Base-by-base conservation (phyloP, 2,113 vertebrate genomes). In the Callipepla californica region DNA sequence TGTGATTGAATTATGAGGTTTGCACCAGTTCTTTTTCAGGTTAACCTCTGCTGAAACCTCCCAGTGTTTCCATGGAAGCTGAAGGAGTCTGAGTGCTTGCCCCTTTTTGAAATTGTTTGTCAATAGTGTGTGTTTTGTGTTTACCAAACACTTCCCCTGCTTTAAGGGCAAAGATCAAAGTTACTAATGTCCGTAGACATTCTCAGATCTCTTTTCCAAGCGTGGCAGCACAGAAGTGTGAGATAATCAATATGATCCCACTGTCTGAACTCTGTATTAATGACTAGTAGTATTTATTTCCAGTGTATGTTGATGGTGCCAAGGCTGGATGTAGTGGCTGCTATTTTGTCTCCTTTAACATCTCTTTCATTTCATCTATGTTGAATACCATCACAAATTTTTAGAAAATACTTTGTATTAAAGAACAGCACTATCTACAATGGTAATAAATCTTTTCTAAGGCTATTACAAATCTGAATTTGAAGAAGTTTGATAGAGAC, bases 111-210 rank as follows among this genome's bases (percentile, higher is more conserved):
- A 57, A 44, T 1, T 79, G 23, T 38, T 44, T 72, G 21, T 36
- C 22, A 79, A 6, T 25, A 42, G 18, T 17, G 11, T 1, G 2
- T 3, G 5, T 42, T 50, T 42, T 25, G 1, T 1, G 0, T 25
- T 38, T 25, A 13, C 50, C 40, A 5, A 34, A 59, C 55, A 4
- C 20, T 53, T 45, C 2, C 11, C 4, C 6, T 3, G 0, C 26
- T 30, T 32, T 1, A n/a, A 48, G 30, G 50, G 16, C 76, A 17
- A 40, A 70, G 50, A 1, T 30, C 40, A 63, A 44, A 48, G n/a
- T 3, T 73, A 25, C 11, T 23, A 12, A 6, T 72, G 63, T 20
- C 26, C 5, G 0, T 1, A 22, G 26, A 5, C 32, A 23, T 67
- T 50, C 58, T 28, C 9, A 45, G 65, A n/a, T 9, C 4, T 21